phyloP scores from a whole-genome alignment of 1,140 invertebrate genomes.

The Drosophila orena region DNA sequence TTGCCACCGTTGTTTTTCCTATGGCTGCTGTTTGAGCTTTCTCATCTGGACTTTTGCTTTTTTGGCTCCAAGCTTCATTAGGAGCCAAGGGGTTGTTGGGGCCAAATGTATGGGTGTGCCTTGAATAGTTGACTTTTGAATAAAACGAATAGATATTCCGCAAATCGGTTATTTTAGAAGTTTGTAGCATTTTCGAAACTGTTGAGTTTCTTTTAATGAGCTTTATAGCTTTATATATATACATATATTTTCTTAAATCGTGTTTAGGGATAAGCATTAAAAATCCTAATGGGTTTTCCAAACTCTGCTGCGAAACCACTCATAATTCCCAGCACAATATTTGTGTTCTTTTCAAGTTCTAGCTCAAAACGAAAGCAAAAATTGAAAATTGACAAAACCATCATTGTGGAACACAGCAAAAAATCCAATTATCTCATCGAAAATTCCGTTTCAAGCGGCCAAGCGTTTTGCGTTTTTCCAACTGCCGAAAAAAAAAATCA shows the following conservation, averaged over 20 bases:
- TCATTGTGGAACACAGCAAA: neutral
- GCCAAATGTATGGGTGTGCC: neutral
- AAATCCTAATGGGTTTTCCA: too few species aligned
- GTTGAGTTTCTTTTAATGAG: neutral
- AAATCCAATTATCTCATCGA: conserved; percentile 32
- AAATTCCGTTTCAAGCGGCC: conserved; percentile 70
- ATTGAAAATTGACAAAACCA: neutral
- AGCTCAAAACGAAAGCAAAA: neutral
- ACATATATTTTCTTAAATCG: too few species aligned
- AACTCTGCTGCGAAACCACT: too few species aligned
- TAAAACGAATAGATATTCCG: neutral
- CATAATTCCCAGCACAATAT: too few species aligned
- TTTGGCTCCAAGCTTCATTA: conserved; percentile 52
- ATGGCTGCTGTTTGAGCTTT: conserved; percentile 48
- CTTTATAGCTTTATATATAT: too few species aligned
- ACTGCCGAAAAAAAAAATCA: conserved; percentile 15
- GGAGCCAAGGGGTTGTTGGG: conserved; percentile 16
- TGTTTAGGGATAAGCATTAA: too few species aligned
- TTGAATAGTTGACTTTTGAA: neutral
- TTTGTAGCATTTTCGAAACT: neutral
- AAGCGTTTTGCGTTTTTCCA: conserved; percentile 42
- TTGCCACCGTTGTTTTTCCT: conserved; percentile 19
- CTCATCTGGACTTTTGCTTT: conserved; percentile 54
- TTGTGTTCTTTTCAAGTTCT: neutral
- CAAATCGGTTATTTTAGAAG: neutral